Evolutionary conservation across 2,888 invertebrate species (phyloP).

Genomic region (Pegoplata infirma): DNA sequence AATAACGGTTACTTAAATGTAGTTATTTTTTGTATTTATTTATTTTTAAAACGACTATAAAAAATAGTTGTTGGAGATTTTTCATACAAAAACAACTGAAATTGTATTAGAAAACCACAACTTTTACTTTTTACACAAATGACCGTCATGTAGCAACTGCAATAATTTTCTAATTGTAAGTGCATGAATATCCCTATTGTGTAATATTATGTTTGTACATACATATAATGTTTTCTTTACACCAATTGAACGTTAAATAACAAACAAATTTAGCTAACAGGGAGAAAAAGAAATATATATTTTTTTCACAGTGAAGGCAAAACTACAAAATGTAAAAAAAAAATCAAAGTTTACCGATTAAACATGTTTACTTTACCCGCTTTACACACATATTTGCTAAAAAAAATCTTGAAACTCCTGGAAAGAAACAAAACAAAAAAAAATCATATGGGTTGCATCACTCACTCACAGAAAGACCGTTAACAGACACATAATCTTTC

Average conservation of each 20-base stretch:
- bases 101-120: neutral
- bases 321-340: neutral
- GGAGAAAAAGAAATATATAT: constrained; percentile 3
- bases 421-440: neutral
- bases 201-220: neutral
- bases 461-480: neutral
- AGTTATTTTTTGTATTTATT: no score
- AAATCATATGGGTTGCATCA: no score
- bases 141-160: no score
- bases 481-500: neutral
- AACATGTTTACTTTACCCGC: constrained; percentile 11
- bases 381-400: constrained; percentile 20
- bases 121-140: no score
- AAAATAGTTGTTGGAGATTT: no score
- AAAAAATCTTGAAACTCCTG: constrained; percentile 10
- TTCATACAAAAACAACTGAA: no score
- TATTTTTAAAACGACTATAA: no score
- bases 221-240: neutral
- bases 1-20: no score
- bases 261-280: neutral
- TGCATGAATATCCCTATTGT: neutral
- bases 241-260: neutral
- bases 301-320: neutral
- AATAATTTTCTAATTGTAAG: no score
- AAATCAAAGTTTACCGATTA: constrained; percentile 33